phyloP scores from a whole-genome alignment of 2,888 invertebrate genomes.

The Chymomyza procnemis region DNA sequence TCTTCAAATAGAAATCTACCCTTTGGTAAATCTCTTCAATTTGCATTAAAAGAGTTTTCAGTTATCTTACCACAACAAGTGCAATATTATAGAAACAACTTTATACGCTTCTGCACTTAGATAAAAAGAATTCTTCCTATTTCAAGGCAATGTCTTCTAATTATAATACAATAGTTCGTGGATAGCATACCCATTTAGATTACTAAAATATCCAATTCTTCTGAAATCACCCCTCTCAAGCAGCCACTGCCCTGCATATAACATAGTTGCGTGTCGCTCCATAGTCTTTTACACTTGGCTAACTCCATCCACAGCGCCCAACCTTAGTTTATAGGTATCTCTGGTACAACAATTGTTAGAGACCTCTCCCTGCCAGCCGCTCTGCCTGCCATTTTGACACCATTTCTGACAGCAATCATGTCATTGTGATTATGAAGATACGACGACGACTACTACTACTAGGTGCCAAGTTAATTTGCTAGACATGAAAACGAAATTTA shows the following conservation, averaged over 20 bases:
- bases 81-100: no score
- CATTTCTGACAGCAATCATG: constrained; percentile 19
- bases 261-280: neutral
- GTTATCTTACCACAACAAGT: no score
- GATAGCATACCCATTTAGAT: no score
- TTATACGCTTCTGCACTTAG: no score
- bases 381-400: constrained; percentile 22
- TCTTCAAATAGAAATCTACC: no score
- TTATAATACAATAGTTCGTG: no score
- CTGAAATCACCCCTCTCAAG: constrained; percentile 24
- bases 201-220: no score
- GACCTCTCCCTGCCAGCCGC: neutral
- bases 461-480: constrained; percentile 25
- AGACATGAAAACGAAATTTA: constrained; percentile 16
- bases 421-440: constrained; percentile 2
- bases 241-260: neutral
- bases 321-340: neutral
- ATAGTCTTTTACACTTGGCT: neutral
- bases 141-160: no score
- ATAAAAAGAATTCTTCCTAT: no score
- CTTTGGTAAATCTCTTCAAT: no score
- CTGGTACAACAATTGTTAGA: neutral
- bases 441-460: no score
- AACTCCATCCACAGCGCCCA: neutral
- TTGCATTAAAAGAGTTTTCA: no score